Conservation (phyloP, 1,140 invertebrate genomes). For the Lithobius niger region DNA sequence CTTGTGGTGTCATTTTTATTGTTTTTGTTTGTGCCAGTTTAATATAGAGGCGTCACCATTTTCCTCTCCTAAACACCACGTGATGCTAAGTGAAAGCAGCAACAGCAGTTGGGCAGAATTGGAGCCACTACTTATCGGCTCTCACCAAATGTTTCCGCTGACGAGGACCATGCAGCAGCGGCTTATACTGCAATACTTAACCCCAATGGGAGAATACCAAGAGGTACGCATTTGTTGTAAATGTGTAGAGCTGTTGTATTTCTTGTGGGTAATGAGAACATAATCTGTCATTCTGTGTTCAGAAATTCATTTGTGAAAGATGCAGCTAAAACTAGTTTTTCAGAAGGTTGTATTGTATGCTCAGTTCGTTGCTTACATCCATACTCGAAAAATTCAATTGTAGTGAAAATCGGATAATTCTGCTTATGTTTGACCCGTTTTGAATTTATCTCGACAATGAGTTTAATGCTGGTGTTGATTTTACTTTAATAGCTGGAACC, state of each 20-base stretch:
- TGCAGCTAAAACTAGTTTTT: too few relatives aligned
- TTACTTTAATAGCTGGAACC: too few relatives aligned
- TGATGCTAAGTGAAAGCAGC: constrained; percentile 32
- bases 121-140: constrained; percentile 72
- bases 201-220: constrained; percentile 92
- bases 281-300: constrained; percentile 5
- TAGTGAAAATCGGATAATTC: too few relatives aligned
- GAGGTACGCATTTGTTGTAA: constrained; percentile 46
- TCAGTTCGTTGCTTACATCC: too few relatives aligned
- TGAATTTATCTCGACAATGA: too few relatives aligned
- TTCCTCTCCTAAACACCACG: background rate
- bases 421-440: too few relatives aligned
- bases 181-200: constrained; percentile 80
- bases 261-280: constrained; percentile 4
- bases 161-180: constrained; percentile 75
- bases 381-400: too few relatives aligned
- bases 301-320: too few relatives aligned
- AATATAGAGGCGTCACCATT: background rate
- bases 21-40: too few relatives aligned
- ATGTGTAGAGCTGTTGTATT: constrained; percentile 12
- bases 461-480: too few relatives aligned
- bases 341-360: too few relatives aligned
- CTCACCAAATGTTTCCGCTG: constrained; percentile 71
- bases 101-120: constrained; percentile 85
- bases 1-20: too few relatives aligned